A percentile compares a stretch with the other conserved stretches of the same genome.
Conservation (phyloP, 2,888 invertebrate species). For the Heliconius aoede region DNA sequence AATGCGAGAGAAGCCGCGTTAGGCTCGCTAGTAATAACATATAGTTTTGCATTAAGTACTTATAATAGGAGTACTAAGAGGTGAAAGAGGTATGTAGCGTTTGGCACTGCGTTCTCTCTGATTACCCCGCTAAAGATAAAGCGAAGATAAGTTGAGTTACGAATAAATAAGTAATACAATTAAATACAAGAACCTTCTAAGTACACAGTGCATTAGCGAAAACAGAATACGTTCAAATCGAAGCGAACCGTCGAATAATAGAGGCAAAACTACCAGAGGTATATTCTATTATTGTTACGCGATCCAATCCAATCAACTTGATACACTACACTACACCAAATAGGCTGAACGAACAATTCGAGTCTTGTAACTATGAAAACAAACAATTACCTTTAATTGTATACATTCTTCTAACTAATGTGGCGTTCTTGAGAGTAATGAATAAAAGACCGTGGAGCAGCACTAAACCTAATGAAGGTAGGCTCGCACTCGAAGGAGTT, state of each 20-base stretch:
- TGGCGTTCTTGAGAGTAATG: conserved; percentile 69
- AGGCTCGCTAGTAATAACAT: neutral
- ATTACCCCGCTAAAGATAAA: no score
- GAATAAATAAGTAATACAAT: neutral
- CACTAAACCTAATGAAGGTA: conserved; percentile 73
- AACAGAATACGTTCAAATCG: conserved; percentile 9
- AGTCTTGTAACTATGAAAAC: conserved; percentile 55
- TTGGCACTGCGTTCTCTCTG: no score
- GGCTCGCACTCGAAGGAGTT: conserved; percentile 63
- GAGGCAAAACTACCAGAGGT: conserved; percentile 28
- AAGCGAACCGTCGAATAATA: conserved; percentile 19
- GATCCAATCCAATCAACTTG: conserved; percentile 46
- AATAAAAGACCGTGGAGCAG: conserved; percentile 64
- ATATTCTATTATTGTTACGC: conserved; percentile 37
- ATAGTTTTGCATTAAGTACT: neutral
- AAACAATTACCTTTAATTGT: conserved; percentile 64
- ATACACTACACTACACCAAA: conserved; percentile 40
- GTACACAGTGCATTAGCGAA: neutral
- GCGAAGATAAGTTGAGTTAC: no score
- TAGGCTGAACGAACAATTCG: conserved; percentile 37
- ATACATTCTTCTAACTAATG: conserved; percentile 70
- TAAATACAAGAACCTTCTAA: neutral
- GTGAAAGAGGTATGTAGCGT: no score
- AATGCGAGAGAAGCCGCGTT: no score
- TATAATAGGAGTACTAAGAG: neutral